Evolutionary conservation across 2,888 invertebrate genomes (phyloP).

Genomic region (Scrobipalpa atriplicella): DNA sequence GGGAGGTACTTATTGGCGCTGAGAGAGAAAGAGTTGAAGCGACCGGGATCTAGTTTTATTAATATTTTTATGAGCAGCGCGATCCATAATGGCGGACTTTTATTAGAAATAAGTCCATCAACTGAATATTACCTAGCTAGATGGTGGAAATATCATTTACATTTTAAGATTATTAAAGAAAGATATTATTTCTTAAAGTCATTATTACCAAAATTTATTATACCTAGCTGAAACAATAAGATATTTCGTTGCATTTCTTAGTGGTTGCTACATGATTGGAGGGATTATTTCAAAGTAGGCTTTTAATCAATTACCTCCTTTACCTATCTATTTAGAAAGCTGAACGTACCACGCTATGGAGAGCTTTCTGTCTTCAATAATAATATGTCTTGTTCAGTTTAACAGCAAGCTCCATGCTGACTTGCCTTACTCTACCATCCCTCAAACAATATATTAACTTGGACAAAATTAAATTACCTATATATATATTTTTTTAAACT

Average conservation of each 20-base stretch:
- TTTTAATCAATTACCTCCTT: not conserved
- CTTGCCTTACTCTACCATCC: constrained; percentile 6
- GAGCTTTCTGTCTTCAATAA: constrained; percentile 11
- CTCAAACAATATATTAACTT: not conserved
- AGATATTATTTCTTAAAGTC: not conserved
- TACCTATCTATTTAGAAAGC: constrained; percentile 1
- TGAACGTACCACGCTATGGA: not conserved
- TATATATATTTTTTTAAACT: too few relatives aligned
- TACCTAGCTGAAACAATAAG: not conserved
- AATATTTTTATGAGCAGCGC: constrained; percentile 38
- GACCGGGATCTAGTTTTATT: constrained; percentile 51
- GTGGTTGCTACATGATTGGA: too few relatives aligned
- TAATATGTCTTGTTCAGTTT: constrained; percentile 12
- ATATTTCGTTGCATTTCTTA: not conserved
- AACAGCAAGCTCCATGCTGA: not conserved
- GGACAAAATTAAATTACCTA: too few relatives aligned
- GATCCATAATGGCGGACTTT: constrained; percentile 45
- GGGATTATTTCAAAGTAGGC: not conserved
- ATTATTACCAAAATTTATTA: not conserved
- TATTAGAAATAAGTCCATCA: constrained; percentile 31
- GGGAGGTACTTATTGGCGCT: constrained; percentile 70
- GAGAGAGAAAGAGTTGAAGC: constrained; percentile 52
- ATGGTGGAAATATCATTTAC: constrained; percentile 18
- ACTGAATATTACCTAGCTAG: constrained; percentile 22
- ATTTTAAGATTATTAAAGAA: not conserved